These are phyloP conservation scores for Shargacucullia verbasci DNA, from an alignment of 2,888 invertebrate species.

Conservation along the genomic window DNA sequence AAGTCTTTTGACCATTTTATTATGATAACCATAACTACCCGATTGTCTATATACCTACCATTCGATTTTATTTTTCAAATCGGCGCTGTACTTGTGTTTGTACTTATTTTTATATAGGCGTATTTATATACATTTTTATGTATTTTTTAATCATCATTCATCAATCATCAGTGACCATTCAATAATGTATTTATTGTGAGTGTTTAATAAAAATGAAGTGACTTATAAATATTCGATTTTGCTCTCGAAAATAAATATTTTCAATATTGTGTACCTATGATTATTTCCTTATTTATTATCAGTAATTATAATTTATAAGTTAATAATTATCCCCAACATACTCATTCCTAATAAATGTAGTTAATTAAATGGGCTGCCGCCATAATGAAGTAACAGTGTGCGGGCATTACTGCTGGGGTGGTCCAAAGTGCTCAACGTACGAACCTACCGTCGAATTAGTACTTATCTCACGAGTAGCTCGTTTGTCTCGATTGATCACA, in stretches of 20 bases:
- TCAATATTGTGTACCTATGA: slow-evolving; percentile 23
- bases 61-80: slow-evolving; percentile 6
- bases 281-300: slow-evolving; percentile 50
- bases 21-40: slow-evolving; percentile 6
- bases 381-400: no score
- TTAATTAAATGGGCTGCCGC: no score
- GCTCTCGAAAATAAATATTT: slow-evolving; percentile 76
- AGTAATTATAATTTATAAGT: slow-evolving; percentile 42
- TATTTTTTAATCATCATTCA: slow-evolving; percentile 25
- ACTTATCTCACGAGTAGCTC: no score
- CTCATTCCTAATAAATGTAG: no score
- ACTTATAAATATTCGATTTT: slow-evolving; percentile 76
- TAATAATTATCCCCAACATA: slow-evolving; percentile 29
- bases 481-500: no score
- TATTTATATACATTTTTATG: slow-evolving; percentile 16
- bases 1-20: slow-evolving; percentile 8
- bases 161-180: slow-evolving; percentile 16
- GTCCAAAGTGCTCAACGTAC: no score
- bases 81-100: slow-evolving; percentile 38
- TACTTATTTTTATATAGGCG: slow-evolving; percentile 23
- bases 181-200: slow-evolving; percentile 42
- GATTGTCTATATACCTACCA: neutral
- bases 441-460: no score
- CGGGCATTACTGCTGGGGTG: no score
- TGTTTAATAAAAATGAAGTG: slow-evolving; percentile 86